phyloP scores from a whole-genome alignment of 2,888 invertebrate species.

The Adelphocoris suturalis region DNA sequence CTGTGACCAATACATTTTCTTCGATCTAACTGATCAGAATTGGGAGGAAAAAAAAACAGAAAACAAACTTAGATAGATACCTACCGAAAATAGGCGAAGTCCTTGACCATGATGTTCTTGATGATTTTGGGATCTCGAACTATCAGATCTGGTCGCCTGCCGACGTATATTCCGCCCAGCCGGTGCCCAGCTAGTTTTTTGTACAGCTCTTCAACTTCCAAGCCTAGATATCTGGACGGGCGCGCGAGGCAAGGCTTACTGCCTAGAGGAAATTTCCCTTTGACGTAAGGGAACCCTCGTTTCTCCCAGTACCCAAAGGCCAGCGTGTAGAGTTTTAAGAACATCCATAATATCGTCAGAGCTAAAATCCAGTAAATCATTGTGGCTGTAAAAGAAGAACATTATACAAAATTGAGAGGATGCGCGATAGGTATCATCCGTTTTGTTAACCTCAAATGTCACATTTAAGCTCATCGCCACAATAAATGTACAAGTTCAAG shows the following conservation, averaged over 20 bases:
- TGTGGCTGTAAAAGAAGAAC: neutral
- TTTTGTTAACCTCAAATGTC: too few relatives aligned
- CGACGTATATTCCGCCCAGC: conserved; percentile 67
- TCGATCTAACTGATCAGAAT: too few relatives aligned
- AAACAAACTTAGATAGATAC: too few relatives aligned
- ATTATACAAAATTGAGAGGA: too few relatives aligned
- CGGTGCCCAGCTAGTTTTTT: conserved; percentile 53
- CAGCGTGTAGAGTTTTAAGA: conserved; percentile 65
- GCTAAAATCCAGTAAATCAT: conserved; percentile 44
- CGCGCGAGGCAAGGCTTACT: neutral
- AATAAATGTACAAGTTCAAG: too few relatives aligned
- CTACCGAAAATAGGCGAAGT: conserved; percentile 71
- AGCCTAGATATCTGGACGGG: conserved; percentile 45
- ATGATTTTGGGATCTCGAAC: conserved; percentile 72
- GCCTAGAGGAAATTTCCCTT: conserved; percentile 84
- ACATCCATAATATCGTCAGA: conserved; percentile 58
- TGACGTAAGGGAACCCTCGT: conserved; percentile 81
- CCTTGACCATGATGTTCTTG: conserved; percentile 70
- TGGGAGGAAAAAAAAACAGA: too few relatives aligned
- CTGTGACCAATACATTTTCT: too few relatives aligned
- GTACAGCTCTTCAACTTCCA: conserved; percentile 62
- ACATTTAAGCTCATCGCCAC: too few relatives aligned
- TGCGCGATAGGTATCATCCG: too few relatives aligned
- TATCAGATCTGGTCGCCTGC: conserved; percentile 60
- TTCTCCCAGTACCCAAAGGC: conserved; percentile 82